Evolutionary conservation across 2,888 invertebrate species (phyloP).

Genomic region (Thera obeliscata): DNA sequence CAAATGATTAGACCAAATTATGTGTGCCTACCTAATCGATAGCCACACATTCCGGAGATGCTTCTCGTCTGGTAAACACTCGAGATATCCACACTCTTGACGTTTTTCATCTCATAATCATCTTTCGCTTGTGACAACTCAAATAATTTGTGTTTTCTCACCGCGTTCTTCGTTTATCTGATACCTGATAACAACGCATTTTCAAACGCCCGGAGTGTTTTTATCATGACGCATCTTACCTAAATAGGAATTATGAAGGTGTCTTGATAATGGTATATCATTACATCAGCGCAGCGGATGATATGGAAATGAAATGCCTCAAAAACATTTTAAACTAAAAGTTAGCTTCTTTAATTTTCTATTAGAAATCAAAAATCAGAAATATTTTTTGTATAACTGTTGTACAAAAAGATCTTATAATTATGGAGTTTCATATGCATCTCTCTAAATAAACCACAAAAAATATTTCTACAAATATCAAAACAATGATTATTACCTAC

Average conservation of each 20-base stretch:
- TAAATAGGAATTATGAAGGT: conserved; percentile 39
- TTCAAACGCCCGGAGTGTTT: conserved; percentile 59
- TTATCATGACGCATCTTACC: conserved; percentile 53
- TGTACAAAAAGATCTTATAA: no score
- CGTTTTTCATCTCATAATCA: conserved; percentile 39
- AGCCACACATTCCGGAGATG: conserved; percentile 7
- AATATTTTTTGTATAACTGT: no score
- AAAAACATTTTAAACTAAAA: no score
- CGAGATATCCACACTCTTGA: conserved; percentile 11
- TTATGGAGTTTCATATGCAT: no score
- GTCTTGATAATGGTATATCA: conserved; percentile 7
- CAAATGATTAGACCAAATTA: not conserved
- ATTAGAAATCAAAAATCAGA: no score
- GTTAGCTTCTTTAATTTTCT: no score
- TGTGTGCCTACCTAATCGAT: not conserved
- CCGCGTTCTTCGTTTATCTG: conserved; percentile 74
- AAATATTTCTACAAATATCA: no score
- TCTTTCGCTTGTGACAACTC: conserved; percentile 70
- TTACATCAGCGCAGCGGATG: conserved; percentile 7
- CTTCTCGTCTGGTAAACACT: conserved; percentile 11
- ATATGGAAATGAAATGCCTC: conserved; percentile 3
- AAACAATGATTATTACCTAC: no score
- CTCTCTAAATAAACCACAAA: no score
- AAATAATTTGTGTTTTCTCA: conserved; percentile 72
- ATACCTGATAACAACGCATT: conserved; percentile 61